Base-by-base conservation (phyloP, 2,113 vertebrate genomes). In the Athene cunicularia region DNA sequence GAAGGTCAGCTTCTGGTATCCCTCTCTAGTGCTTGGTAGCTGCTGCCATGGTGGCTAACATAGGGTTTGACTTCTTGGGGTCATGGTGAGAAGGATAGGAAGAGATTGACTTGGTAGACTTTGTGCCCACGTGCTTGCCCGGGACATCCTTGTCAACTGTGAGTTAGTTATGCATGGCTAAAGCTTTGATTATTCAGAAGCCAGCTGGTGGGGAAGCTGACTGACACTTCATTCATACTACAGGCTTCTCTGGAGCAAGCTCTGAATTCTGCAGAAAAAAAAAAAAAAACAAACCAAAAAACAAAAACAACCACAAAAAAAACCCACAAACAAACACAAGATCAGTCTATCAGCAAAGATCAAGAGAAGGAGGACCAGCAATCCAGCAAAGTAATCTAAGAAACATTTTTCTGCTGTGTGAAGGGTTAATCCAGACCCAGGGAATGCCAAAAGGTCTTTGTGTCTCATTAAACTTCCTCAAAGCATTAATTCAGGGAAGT, bases 111-210 rank as follows among this genome's bases (percentile, higher is more conserved):
- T 28, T 43, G 32, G 56, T 52, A 59, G 52, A 11, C 12, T 63
- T 82, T 62, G 15, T 50, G 53, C 28, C 0, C 0, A 4, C 0
- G 0, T 64, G 32, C 6, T 47, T 33, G 24, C 33, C 21, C 5
- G 4, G 68, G 64, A 64, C 13, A 53, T 72, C 41, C 5, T 75
- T 59, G 35, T 63, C 8, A 50, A 84, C 71, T 59, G 7, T 41
- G 49, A 59, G 12, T 68, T 85, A 66, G 22, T 18, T 72, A 62
- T 33, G 43, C 26, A 27, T 39, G 35, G 33, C 5, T 71, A 84
- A 95, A 95, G 4, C 17, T 88, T 72, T 89, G 85, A 64, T 92
- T 83, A 66, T 93, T 60, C 67, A 70, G 77, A 82, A 80, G 60
- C 27, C 70, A 80, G 49, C 76, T 92, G 37, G 43, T 81, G 45